A percentile compares a stretch with the other conserved stretches of the same genome.
Evolutionary conservation across 2,888 invertebrate species (phyloP).

Genomic region (Timema cristinae): DNA sequence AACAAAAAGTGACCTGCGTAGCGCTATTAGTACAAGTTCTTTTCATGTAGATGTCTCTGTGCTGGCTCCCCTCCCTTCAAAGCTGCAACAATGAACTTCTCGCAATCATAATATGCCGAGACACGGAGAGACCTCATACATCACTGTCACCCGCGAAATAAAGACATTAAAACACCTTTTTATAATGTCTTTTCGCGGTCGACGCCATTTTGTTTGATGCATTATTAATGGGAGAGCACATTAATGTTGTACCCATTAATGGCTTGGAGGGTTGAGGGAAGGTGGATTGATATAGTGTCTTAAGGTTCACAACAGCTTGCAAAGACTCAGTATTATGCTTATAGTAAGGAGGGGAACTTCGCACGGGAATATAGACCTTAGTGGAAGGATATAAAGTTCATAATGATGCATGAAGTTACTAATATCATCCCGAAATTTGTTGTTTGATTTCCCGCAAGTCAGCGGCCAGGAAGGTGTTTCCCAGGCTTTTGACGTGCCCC

Average conservation of each 20-base stretch:
- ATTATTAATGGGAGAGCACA: slow-evolving; percentile 27
- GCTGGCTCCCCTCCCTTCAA: too few relatives aligned
- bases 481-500: not conserved
- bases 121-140: slow-evolving; percentile 11
- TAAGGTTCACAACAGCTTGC: slow-evolving; percentile 23
- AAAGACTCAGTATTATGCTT: not conserved
- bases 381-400: slow-evolving; percentile 1
- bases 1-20: too few relatives aligned
- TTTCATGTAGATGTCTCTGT: too few relatives aligned
- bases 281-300: not conserved
- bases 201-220: slow-evolving; percentile 31
- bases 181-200: slow-evolving; percentile 22
- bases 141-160: slow-evolving; percentile 21
- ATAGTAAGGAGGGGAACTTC: not conserved
- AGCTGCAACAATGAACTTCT: too few relatives aligned
- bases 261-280: not conserved
- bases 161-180: slow-evolving; percentile 25
- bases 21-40: too few relatives aligned
- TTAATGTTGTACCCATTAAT: slow-evolving; percentile 23
- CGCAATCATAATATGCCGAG: too few relatives aligned
- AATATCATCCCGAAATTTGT: not conserved
- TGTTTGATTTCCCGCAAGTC: too few relatives aligned
- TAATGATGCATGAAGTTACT: too few relatives aligned
- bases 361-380: slow-evolving; percentile 21
- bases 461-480: not conserved